Percentiles rank a stretch among this genome's conserved stretches.
These are phyloP conservation scores for Leptocoma aspasia DNA, from an alignment of 2,113 vertebrate genomes.

Conservation along the genomic window DNA sequence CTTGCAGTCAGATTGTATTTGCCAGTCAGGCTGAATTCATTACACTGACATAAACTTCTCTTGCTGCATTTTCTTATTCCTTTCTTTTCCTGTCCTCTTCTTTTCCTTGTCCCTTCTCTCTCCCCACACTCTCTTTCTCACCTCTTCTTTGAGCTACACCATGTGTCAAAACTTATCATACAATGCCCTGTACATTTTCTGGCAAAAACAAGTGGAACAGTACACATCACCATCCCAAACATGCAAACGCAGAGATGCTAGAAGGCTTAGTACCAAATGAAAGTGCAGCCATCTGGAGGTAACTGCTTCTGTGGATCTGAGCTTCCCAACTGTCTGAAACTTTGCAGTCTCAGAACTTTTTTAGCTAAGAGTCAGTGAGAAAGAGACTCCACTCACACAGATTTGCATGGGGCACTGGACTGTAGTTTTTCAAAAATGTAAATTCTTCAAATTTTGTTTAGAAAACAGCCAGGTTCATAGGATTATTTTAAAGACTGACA, in stretches of 20 bases:
- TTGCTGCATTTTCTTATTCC: not conserved
- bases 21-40: constrained; percentile 68
- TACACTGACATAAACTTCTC: constrained; percentile 48
- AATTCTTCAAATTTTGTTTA: not conserved
- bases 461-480: not conserved
- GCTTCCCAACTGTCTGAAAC: constrained; percentile 28
- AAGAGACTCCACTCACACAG: not conserved
- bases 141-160: constrained; percentile 19
- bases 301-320: constrained; percentile 11
- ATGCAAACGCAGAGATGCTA: constrained; percentile 35
- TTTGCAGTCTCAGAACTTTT: constrained; percentile 31
- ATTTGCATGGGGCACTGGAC: not conserved
- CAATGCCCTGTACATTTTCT: constrained; percentile 49
- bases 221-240: constrained; percentile 52
- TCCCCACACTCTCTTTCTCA: not conserved
- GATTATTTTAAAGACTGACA: not conserved
- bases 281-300: constrained; percentile 64
- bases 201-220: constrained; percentile 63
- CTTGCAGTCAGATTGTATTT: constrained; percentile 69
- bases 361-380: not conserved
- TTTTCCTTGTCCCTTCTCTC: not conserved
- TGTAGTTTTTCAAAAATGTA: not conserved
- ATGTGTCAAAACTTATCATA: constrained; percentile 53
- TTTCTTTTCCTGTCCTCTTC: not conserved
- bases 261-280: constrained; percentile 28